Conservation (phyloP, 2,113 vertebrate species). For the Delphinapterus leucas region DNA sequence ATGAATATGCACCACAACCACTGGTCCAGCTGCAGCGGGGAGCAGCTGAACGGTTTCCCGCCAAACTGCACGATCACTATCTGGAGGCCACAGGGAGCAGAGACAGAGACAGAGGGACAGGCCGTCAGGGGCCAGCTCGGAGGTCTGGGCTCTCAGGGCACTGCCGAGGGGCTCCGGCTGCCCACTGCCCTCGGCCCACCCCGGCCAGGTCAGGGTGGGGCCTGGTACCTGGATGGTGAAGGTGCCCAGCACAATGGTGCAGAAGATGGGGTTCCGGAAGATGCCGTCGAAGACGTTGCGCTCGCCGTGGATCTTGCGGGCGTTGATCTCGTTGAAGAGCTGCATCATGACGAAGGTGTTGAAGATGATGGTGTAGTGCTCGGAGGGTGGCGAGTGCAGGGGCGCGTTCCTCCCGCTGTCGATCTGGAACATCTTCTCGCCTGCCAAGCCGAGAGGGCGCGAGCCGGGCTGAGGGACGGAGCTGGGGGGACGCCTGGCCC, state of each 20-base stretch:
- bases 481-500: fast-evolving
- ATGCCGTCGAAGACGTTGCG: slow-evolving; percentile 98
- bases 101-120: neutral
- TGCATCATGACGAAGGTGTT: slow-evolving; percentile 99
- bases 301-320: slow-evolving; percentile 98
- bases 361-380: slow-evolving; percentile 99
- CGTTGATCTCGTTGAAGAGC: slow-evolving; percentile 99
- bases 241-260: slow-evolving; percentile 96
- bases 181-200: neutral
- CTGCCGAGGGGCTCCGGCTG: fast-evolving
- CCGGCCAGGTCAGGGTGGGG: neutral
- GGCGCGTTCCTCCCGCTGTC: slow-evolving; percentile 96
- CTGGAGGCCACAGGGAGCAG: slow-evolving; percentile 78
- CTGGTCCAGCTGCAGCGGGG: slow-evolving; percentile 94
- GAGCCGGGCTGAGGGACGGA: neutral
- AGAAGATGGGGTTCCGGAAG: slow-evolving; percentile 98
- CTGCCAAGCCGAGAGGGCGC: slow-evolving; percentile 73
- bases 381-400: slow-evolving; percentile 95
- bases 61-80: slow-evolving; percentile 98
- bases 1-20: slow-evolving; percentile 99
- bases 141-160: neutral
- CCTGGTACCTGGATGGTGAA: slow-evolving; percentile 92
- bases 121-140: neutral
- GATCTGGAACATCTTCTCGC: slow-evolving; percentile 96
- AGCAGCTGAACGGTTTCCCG: slow-evolving; percentile 98